phyloP scores from a whole-genome alignment of 2,888 invertebrate genomes.

The Nephrotoma flavescens region DNA sequence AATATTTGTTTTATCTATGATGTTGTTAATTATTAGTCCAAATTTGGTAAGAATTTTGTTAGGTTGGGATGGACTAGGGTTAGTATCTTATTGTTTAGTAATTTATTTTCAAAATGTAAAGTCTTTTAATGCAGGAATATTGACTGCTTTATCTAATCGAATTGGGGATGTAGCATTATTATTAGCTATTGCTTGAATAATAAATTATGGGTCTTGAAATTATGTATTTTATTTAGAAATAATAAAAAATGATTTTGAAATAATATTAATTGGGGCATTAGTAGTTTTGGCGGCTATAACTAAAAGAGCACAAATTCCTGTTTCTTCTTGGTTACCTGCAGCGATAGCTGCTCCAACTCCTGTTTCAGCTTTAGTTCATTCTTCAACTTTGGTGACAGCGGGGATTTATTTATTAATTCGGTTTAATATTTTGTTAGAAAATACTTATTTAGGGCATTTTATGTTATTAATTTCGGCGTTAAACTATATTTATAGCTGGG shows the following conservation, averaged over 20 bases:
- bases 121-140: background rate
- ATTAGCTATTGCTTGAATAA: slow-evolving; percentile 14
- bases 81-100: background rate
- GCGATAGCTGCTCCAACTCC: slow-evolving; percentile 67
- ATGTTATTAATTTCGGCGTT: slow-evolving; percentile 40
- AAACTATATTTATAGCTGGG: slow-evolving; percentile 47
- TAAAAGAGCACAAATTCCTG: slow-evolving; percentile 69
- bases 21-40: background rate
- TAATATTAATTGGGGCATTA: slow-evolving; percentile 32
- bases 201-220: slow-evolving; percentile 43
- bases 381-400: slow-evolving; percentile 63
- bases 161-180: background rate
- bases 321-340: slow-evolving; percentile 59
- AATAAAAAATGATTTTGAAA: slow-evolving; percentile 33
- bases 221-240: slow-evolving; percentile 38
- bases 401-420: slow-evolving; percentile 61
- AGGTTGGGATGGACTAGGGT: background rate
- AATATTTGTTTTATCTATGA: slow-evolving; percentile 33
- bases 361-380: slow-evolving; percentile 60
- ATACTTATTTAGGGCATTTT: slow-evolving; percentile 17
- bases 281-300: slow-evolving; percentile 46
- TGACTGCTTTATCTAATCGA: background rate
- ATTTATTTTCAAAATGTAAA: background rate
- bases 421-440: slow-evolving; percentile 38
- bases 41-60: background rate